Conservation (phyloP, 2,113 vertebrate species). For the Vidua macroura region DNA sequence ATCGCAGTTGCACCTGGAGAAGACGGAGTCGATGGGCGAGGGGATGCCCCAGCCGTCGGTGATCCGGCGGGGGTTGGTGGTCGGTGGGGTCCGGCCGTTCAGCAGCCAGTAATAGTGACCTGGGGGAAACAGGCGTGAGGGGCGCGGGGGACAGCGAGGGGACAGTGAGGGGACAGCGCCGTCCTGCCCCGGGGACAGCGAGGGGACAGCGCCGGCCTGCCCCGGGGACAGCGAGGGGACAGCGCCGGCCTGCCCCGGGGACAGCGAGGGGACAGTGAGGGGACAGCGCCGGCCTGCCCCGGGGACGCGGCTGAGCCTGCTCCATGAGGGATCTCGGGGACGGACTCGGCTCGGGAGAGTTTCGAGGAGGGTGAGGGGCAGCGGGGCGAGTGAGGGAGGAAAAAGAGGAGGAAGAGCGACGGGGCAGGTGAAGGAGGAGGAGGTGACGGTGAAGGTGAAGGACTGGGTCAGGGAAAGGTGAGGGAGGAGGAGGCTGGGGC, state of each 20-base stretch:
- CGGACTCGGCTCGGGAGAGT: too few relatives aligned
- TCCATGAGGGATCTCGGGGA: fast-evolving
- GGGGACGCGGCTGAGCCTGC: not conserved
- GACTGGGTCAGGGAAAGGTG: too few relatives aligned
- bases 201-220: not conserved
- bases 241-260: not conserved
- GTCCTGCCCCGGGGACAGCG: too few relatives aligned
- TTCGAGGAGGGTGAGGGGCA: not conserved
- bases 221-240: not conserved
- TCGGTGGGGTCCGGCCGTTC: constrained; percentile 70
- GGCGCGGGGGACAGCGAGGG: too few relatives aligned
- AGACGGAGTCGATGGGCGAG: constrained; percentile 90
- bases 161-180: not conserved
- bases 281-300: not conserved
- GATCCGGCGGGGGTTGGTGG: constrained; percentile 78
- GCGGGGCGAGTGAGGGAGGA: not conserved
- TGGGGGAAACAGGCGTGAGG: not conserved
- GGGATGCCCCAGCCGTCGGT: constrained; percentile 89
- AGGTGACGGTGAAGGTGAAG: not conserved
- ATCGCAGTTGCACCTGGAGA: constrained; percentile 94
- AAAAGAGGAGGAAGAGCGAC: not conserved
- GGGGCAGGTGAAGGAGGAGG: not conserved
- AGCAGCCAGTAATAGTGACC: constrained; percentile 91
- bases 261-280: not conserved
- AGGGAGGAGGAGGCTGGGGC: too few relatives aligned